These are phyloP conservation scores for Diogma glabrata DNA, from an alignment of 2,888 invertebrate species.

Conservation along the genomic window DNA sequence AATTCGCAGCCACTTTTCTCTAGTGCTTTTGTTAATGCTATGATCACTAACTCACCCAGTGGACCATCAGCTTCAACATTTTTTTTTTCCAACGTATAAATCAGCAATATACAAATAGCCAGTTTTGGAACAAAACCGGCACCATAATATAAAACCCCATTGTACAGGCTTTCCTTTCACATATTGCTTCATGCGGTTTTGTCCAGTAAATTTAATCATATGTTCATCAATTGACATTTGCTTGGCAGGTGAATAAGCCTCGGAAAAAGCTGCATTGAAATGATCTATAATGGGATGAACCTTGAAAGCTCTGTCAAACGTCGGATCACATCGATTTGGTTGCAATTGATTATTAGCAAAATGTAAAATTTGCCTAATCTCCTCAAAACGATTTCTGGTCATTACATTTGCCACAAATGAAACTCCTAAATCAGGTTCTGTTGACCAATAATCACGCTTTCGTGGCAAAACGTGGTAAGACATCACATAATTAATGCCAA, in stretches of 20 bases:
- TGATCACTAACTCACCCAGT: no score
- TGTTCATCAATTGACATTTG: conserved; percentile 19
- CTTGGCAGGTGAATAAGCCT: no score
- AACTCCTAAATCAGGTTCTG: not conserved
- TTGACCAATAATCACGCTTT: not conserved
- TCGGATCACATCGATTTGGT: not conserved
- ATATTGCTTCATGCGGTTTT: conserved; percentile 19
- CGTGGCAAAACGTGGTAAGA: no score
- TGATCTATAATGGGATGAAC: not conserved
- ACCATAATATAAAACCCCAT: no score
- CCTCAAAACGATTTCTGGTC: not conserved
- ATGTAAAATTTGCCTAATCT: not conserved
- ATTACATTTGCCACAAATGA: not conserved
- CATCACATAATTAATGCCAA: no score
- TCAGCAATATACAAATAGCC: no score
- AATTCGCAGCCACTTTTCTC: no score
- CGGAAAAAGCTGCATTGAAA: no score
- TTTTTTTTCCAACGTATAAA: no score
- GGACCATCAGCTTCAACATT: no score
- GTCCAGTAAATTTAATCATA: conserved; percentile 20
- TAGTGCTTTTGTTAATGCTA: no score
- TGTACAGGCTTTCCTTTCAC: conserved; percentile 19
- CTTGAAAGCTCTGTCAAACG: not conserved
- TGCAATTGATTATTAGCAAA: not conserved
- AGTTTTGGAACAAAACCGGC: no score